Conservation (phyloP, 2,797 vertebrate species). For the Neomorphus geoffroyi region DNA sequence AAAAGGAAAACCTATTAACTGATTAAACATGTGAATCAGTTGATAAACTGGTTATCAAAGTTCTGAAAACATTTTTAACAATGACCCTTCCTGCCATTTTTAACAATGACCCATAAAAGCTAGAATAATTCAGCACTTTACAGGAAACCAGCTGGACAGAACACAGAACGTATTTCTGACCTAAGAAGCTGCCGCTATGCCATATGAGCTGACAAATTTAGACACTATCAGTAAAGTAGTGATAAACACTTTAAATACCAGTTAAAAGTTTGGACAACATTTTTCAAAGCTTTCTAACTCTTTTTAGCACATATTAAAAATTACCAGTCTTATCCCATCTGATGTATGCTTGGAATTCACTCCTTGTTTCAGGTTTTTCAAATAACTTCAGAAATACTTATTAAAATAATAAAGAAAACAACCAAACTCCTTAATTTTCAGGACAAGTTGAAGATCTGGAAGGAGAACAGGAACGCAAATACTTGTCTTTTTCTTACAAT, state of each 20-base stretch:
- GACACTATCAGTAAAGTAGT: neutral
- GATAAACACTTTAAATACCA: neutral
- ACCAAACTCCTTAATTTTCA: neutral
- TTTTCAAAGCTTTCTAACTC: neutral
- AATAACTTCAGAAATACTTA: neutral
- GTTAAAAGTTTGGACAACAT: neutral
- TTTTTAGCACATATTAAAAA: neutral
- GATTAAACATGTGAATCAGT: slow-evolving; percentile 73
- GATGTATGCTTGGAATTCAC: neutral
- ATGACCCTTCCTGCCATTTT: slow-evolving; percentile 68
- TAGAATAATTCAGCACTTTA: slow-evolving; percentile 59
- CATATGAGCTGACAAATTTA: slow-evolving; percentile 1
- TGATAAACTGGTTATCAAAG: slow-evolving; percentile 72
- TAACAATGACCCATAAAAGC: slow-evolving; percentile 68
- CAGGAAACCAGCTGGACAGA: slow-evolving; percentile 59
- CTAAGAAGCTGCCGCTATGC: slow-evolving; percentile 17
- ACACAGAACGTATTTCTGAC: slow-evolving; percentile 26
- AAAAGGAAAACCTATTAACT: slow-evolving; percentile 72
- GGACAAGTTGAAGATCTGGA: neutral
- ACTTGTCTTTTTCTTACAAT: neutral
- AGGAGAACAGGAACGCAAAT: neutral
- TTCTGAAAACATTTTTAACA: slow-evolving; percentile 72
- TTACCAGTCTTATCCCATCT: neutral
- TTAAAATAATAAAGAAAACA: neutral
- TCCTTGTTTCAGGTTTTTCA: neutral